Base-by-base conservation (phyloP, 2,888 invertebrate species). In the Aleiodes alternator region DNA sequence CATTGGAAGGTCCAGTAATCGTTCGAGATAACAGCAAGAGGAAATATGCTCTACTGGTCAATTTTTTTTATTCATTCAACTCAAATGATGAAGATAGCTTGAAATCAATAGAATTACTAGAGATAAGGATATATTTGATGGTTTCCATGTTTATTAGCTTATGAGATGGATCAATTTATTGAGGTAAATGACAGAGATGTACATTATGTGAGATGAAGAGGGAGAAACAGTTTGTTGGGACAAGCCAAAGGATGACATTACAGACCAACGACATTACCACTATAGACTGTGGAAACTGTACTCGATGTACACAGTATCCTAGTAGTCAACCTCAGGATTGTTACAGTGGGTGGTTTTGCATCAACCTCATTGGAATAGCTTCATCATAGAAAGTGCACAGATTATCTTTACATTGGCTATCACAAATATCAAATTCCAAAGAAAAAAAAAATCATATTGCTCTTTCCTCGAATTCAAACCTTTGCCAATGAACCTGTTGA, bases 241-340 rank as follows among this genome's bases (percentile, higher is more conserved):
- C 69, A 69, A 72, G 69, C 57, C 48, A 59, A 74, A 73, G 83
- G 81, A 84, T 85, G 84, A 83, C 82, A 82, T 85, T 85, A 84
- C 82, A 86, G 82, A 82, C 84, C 84, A 80, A 85, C 84, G 83
- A 83, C 83, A 82, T 86, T 85, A 86, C 84, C 80, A 76, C 75
- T 73, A 74, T 73, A 78, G 78, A 82, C 80, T 76, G 78, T 66
- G 77, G 83, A 83, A 78, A 79, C 73, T 69, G 57, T 76, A 79
- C 66, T 68, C 72, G 77, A 76, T 72, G 75, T 51, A 76, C 68
- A 56, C 57, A 66, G 55, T 7, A 50, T 69, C 69, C 66, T 64
- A 16, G 50, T 48, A 57, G 57, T 66, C 57, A 71, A 71, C 71
- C 71, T 71, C 71, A 71, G 43, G 31, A 71, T 71, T 71, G 50